These are phyloP conservation scores for Cyprinodon tularosa DNA, from an alignment of 2,113 vertebrate genomes.

Conservation along the genomic window DNA sequence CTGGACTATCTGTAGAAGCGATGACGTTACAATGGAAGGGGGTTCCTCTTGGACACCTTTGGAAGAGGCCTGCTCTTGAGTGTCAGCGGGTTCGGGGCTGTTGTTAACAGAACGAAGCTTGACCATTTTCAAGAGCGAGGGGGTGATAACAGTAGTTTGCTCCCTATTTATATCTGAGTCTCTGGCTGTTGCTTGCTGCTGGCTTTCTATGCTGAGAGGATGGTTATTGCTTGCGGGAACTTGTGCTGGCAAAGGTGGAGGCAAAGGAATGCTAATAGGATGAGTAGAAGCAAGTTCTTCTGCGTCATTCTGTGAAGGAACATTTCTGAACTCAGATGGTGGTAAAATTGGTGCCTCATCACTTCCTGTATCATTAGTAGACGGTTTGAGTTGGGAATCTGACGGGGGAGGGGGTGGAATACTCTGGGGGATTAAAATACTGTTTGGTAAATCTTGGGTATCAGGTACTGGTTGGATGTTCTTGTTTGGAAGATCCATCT, in stretches of 20 bases:
- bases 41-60: conserved; percentile 77
- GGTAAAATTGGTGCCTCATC: conserved; percentile 24
- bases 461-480: conserved; percentile 10
- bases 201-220: conserved; percentile 37
- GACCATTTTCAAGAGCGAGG: conserved; percentile 88
- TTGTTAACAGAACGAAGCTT: conserved; percentile 83
- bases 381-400: conserved; percentile 25
- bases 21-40: conserved; percentile 82
- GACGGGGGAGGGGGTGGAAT: conserved; percentile 49
- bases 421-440: conserved; percentile 50
- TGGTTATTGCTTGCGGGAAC: conserved; percentile 20
- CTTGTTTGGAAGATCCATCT: conserved; percentile 23
- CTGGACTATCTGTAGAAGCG: conserved; percentile 88
- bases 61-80: conserved; percentile 66
- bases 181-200: conserved; percentile 36
- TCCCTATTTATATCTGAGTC: conserved; percentile 76
- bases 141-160: conserved; percentile 79
- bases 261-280: conserved; percentile 29
- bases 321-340: conserved; percentile 27
- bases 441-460: conserved; percentile 9
- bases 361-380: conserved; percentile 5
- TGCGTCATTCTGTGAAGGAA: conserved; percentile 18
- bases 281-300: conserved; percentile 21
- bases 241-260: conserved; percentile 46
- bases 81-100: conserved; percentile 33